Conservation (phyloP, 2,113 vertebrate species). For the Cephalopholis sonnerati region DNA sequence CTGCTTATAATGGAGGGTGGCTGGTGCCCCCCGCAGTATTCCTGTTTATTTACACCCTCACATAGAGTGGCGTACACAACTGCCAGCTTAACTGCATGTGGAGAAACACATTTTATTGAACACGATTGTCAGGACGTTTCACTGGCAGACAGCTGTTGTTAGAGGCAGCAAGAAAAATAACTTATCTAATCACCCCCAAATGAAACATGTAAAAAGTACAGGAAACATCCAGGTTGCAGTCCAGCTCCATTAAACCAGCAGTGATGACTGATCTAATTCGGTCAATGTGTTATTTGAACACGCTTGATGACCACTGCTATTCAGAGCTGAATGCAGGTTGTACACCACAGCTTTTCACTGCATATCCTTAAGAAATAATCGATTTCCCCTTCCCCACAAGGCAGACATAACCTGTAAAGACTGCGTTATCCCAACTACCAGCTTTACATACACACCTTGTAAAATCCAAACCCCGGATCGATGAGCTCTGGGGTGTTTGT, state of each 20-base stretch:
- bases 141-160: background rate
- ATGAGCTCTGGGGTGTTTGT: conserved; percentile 65
- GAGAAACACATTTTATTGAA: too few relatives aligned
- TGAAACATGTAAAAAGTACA: background rate
- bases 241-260: background rate
- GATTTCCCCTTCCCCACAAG: background rate
- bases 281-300: background rate
- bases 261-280: background rate
- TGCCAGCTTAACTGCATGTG: too few relatives aligned
- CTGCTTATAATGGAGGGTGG: too few relatives aligned
- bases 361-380: background rate
- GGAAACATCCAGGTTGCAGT: background rate
- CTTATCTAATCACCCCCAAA: background rate
- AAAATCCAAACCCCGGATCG: conserved; percentile 88
- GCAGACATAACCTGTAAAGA: background rate
- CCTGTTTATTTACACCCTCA: too few relatives aligned
- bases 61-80: too few relatives aligned
- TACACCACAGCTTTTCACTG: background rate
- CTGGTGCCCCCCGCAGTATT: too few relatives aligned
- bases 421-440: background rate
- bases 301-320: background rate
- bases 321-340: background rate
- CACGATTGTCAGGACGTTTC: background rate
- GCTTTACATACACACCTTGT: conserved; percentile 86
- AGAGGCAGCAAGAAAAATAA: background rate